A percentile compares a stretch with the other conserved stretches of the same genome.
Evolutionary conservation across 23 tunicate genomes (phyloP).

Genomic region (Botrylloides violaceus): DNA sequence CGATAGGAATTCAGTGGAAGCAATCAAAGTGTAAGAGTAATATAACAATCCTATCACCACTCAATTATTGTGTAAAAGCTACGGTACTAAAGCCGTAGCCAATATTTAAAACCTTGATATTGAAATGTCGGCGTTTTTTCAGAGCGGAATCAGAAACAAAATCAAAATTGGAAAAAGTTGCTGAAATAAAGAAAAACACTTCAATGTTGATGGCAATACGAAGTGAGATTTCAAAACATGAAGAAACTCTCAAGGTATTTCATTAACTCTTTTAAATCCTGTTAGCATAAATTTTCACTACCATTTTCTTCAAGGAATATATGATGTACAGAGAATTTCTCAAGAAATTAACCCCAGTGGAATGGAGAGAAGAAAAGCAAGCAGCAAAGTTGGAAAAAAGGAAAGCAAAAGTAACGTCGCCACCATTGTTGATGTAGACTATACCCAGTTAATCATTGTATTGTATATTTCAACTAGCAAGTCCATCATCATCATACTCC

Average conservation of each 20-base stretch:
- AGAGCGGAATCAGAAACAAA: conserved; percentile 94
- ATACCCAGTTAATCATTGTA: too few relatives aligned
- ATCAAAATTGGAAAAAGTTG: conserved; percentile 88
- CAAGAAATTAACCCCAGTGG: conserved; percentile 76
- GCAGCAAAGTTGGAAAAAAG: conserved; percentile 36
- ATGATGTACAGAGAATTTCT: conserved; percentile 79
- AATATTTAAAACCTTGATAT: too few relatives aligned
- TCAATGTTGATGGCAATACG: conserved; percentile 77
- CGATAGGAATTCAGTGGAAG: conserved; percentile 93
- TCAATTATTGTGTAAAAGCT: too few relatives aligned
- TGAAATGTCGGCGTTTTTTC: too few relatives aligned
- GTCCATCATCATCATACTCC: background rate
- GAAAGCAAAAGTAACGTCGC: conserved; percentile 30
- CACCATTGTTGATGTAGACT: too few relatives aligned
- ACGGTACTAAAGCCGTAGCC: too few relatives aligned
- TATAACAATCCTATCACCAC: too few relatives aligned
- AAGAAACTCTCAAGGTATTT: conserved; percentile 69
- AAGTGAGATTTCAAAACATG: conserved; percentile 94
- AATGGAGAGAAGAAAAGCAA: conserved; percentile 68
- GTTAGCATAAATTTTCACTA: background rate
- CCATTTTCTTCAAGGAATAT: conserved; percentile 50
- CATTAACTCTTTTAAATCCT: background rate
- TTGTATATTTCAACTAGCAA: too few relatives aligned
- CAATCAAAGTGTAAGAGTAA: conserved; percentile 72
- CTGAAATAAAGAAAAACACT: conserved; percentile 83